Base-by-base conservation (phyloP, 2,888 invertebrate species). In the Erynnis tages region DNA sequence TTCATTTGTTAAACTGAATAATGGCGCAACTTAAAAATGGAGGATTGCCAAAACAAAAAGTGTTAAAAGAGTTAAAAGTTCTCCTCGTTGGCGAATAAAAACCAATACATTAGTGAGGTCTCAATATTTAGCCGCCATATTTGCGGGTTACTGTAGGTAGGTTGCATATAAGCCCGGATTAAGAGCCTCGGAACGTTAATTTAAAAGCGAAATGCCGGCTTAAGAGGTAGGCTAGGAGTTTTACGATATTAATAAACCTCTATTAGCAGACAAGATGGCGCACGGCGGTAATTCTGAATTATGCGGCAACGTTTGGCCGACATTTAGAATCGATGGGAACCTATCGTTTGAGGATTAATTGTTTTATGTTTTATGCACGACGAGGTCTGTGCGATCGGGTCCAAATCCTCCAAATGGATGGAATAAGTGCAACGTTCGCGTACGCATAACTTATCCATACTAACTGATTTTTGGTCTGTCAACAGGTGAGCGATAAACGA, bases 201-300 rank as follows among this genome's bases (percentile, higher is more conserved):
- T 76, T 73, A 65, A 69, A 69, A 69, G 64, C 63, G 60, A 63
- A 66, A 69, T 37, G 35, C 34, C 49, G 58, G 65, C 61, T 64
- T 62, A 59, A 65, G 63, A 63, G 67, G 62, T 63, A 54, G 56
- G 66, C 66, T 65, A 58, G 64, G 63, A 67, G 65, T 69, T 75
- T 74, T 69, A 72, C 65, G 71, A 73, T 75, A 71, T 73, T 73
- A 75, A 74, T 73, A 75, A 71, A 74, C 67, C 68, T 65, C 67
- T 71, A 71, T 72, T 76, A 76, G 65, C 61, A 61, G 63, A 63
- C 66, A 71, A 69, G 69, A 71, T 69, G 68, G 65, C 61, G 65
- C 56, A 53, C 53, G 27, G 25, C 41, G 59, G 67, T 70, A 70
- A 72, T 72, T 62, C 66, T 60, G 59, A 67, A 67, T 67, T 69